phyloP scores from a whole-genome alignment of 2,888 invertebrate genomes.

The Sycophila texana region DNA sequence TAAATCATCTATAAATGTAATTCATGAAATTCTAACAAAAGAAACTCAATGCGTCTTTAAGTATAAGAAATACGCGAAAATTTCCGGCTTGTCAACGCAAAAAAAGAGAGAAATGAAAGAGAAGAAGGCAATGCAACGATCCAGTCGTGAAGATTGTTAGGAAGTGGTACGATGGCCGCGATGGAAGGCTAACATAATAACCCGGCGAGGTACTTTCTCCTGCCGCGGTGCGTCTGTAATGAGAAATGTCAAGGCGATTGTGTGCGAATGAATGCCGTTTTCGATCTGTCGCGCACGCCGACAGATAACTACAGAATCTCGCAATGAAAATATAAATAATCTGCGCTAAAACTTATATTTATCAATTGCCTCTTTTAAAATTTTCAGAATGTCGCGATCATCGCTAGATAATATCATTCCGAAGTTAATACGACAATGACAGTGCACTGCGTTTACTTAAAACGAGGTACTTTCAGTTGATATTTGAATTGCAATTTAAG shows the following conservation, averaged over 20 bases:
- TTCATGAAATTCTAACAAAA: constrained; percentile 49
- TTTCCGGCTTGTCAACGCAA: constrained; percentile 57
- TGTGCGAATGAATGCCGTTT: constrained; percentile 39
- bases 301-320: not conserved
- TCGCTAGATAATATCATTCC: constrained; percentile 1
- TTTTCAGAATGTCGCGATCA: not conserved
- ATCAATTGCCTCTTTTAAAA: not conserved
- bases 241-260: constrained; percentile 34
- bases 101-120: constrained; percentile 32
- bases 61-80: constrained; percentile 48
- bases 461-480: not conserved
- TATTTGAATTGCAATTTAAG: too few relatives aligned
- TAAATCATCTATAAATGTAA: constrained; percentile 23
- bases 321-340: constrained; percentile 26
- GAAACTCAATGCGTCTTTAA: constrained; percentile 38
- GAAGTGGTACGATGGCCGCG: constrained; percentile 67
- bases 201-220: constrained; percentile 69
- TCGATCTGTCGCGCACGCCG: constrained; percentile 14
- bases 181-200: constrained; percentile 73
- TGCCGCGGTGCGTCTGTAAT: constrained; percentile 29
- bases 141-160: constrained; percentile 35
- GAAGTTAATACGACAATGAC: constrained; percentile 30
- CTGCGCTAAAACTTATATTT: not conserved
- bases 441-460: not conserved
- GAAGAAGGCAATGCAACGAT: constrained; percentile 3